Evolutionary conservation across 2,888 invertebrate species (phyloP), one percentile per base, ranked within the genome.

Genomic region (Cataglyphis albicans): DNA sequence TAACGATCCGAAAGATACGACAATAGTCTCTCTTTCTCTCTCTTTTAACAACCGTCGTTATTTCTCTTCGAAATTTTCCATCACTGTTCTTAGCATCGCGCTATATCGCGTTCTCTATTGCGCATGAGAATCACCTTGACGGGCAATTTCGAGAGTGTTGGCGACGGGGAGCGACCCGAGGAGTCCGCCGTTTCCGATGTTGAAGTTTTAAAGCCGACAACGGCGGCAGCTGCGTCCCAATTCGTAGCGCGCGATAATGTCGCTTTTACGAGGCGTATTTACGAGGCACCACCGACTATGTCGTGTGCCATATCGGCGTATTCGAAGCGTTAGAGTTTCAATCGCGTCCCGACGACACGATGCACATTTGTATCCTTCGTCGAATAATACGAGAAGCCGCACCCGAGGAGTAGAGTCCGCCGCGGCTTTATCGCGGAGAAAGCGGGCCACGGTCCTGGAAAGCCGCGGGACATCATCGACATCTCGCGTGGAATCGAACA

Each of bases 221-320:
- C 74, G 21, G 76, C 81, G 21, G 84, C 84, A 82, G 83, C 85
- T 85, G 85, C 70, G 83, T 85, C 75, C 75, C 80, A 82, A 82
- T 84, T 84, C 61, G 70, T 61, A 55, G 29, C 59, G 44, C 52
- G 52, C 63, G 72, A 44, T 41, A 75, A 64, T 44, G 81, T 61
- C 38, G 73, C 81, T 61, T 81, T 83, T 81, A 83, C 83, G 83
- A 83, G 73, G 29, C 57, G 81, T 81, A 73, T 81, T 83, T 83
- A 83, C 83, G 83, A 61, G 83, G 10, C 35, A 29, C 29, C 59
- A 18, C 67, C 67, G 32, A 48, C 38, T 35, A 38, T 63, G 57
- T 21, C 32, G 29, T 32, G 57, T 48, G 59, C 41, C 35, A 29
- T 38, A 21, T 38, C 81, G 73, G 48, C 44, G 9, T 67, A 73